Evolutionary conservation across 2,888 invertebrate genomes (phyloP).

Genomic region (Phrixothrix hirtus): DNA sequence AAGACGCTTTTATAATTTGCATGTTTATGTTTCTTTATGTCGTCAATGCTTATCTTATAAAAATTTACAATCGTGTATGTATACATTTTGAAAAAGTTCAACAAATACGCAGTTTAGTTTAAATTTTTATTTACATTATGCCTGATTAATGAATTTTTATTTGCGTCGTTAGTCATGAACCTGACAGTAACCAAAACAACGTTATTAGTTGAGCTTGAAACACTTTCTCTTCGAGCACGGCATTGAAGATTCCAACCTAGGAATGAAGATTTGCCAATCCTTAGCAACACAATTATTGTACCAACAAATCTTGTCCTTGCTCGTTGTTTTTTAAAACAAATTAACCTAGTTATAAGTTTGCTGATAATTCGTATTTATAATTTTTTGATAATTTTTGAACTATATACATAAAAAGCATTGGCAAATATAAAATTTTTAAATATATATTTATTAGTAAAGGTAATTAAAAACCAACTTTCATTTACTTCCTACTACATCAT

Average conservation of each 20-base stretch:
- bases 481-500: too few species aligned
- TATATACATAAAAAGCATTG: too few species aligned
- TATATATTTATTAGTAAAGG: too few species aligned
- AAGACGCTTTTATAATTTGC: too few species aligned
- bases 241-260: constrained; percentile 15
- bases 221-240: constrained; percentile 15
- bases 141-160: constrained; percentile 1
- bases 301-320: too few species aligned
- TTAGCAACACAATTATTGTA: constrained; percentile 4
- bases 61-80: constrained; percentile 1
- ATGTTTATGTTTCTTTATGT: too few species aligned
- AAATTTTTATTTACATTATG: not conserved
- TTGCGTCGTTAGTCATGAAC: constrained; percentile 9
- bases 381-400: too few species aligned
- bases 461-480: too few species aligned
- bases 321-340: not conserved
- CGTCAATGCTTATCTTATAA: not conserved
- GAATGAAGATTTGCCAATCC: constrained; percentile 5
- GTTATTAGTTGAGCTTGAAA: constrained; percentile 1
- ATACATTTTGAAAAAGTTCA: not conserved
- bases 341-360: not conserved
- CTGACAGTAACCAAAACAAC: constrained; percentile 5
- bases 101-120: not conserved
- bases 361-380: not conserved
- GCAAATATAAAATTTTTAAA: too few species aligned